Evolutionary conservation across 2,797 vertebrate genomes (phyloP), one percentile per base, ranked within the genome.

Genomic region (Sparidentex hasta): DNA sequence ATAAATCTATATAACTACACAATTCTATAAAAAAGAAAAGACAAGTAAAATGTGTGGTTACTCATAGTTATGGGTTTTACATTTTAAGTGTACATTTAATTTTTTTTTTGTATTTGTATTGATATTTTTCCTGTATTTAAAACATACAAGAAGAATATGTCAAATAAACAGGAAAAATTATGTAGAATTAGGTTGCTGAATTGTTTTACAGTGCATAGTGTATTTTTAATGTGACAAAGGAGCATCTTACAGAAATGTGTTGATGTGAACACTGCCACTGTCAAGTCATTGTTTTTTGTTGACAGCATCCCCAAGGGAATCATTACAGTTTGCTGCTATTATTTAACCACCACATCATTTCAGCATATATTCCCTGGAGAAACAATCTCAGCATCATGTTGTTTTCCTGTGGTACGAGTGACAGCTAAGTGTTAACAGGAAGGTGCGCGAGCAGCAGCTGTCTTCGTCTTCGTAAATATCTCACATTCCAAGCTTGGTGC

Each of bases 341-440:
- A 41, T 51, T 57, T 55, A 65, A 64, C 25, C 46, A 17, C 27
- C 55, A 66, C 55, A 70, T 58, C 9, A 33, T 54, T 48, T 51
- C 41, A 47, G 25, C 11, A 14, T 56, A 23, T 52, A 47, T 48
- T 71, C 71, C 47, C 41, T 1, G 2, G 18, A 65, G 78, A 71
- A 50, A 27, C 46, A 47, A 65, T 47, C 0, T 21, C 16, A 29
- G 59, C 38, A 52, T 48, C 9, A 23, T n/a, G 29, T 16, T 7
- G 20, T 71, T 13, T 47, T 67, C 54, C 17, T 47, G 25, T 27
- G 14, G 38, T 25, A 11, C 23, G 52, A 47, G 52, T 74, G 66
- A 74, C 52, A 67, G 80, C 62, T n/a, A 23, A 21, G 65, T 78
- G 66, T 64, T 57, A 71, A 65, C 21, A 38, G 41, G 20, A 65